Base-by-base conservation (phyloP, 2,888 invertebrate genomes). In the Ommatoiulus sabulosus region DNA sequence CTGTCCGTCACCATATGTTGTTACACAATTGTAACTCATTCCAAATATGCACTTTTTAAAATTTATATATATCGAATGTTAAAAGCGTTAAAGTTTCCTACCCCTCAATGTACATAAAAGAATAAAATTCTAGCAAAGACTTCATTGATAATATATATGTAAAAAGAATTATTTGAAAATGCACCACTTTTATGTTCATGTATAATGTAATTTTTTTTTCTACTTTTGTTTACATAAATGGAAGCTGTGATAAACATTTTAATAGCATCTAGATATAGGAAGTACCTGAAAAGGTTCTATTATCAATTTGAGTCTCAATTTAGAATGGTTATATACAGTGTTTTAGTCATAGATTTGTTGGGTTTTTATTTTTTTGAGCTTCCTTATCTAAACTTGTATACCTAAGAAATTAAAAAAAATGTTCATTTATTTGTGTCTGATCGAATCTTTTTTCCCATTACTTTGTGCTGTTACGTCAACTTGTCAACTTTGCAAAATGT, bases 321-420 rank as follows among this genome's bases (percentile, higher is more conserved):
- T 80, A 80, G 80, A 15, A 80, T 80, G 80, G 80, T 80, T 80
- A 80, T 80, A 80, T 80, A 72, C 52, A 12, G 52, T 52, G 52
- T 52, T n/a, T 80, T 80, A 80, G 80, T 80, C 80, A 80, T 80
- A 80, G 80, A 80, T 80, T 80, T 80, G 80, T 80, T 80, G 80
- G 80, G 80, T 80, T 80, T 80, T 35, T 80, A 80, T 80, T 80
- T 80, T 80, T 35, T 80, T 80, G 80, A 80, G 80, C 80, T 80
- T 80, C 80, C 80, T 15, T 80, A 43, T 80, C 80, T 80, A 80
- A 80, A 80, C 80, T 35, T 80, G 80, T 80, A 80, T 80, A 80
- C 80, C 80, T 80, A 80, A 80, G 80, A 80, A 35, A 80, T 80
- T 80, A 80, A 80, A 80, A 80, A 52, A 52, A 10, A 80, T 80